Percentiles rank a stretch among this genome's conserved stretches.
Evolutionary conservation across 2,113 vertebrate genomes (phyloP).

Genomic region (Microcebus tavaratra): DNA sequence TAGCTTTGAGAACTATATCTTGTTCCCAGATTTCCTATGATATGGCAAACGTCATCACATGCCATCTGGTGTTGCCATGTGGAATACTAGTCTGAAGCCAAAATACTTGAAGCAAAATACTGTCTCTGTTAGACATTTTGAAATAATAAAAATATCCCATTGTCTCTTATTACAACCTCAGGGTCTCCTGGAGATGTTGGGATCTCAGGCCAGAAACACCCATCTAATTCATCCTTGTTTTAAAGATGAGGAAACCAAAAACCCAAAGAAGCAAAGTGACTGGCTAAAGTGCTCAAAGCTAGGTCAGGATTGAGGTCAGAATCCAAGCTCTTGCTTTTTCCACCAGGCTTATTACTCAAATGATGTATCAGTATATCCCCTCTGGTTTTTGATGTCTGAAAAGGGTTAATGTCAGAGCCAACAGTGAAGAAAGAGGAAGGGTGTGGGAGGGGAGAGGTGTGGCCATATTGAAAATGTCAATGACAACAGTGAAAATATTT

Average conservation of each 20-base stretch:
- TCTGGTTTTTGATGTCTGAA: slow-evolving; percentile 4
- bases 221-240: neutral
- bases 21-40: neutral
- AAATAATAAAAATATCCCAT: neutral
- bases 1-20: neutral
- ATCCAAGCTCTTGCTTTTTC: neutral
- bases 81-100: neutral
- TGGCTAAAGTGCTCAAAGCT: neutral
- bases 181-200: neutral
- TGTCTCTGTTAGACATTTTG: slow-evolving; percentile 10
- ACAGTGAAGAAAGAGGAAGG: neutral
- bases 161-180: neutral
- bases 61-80: neutral
- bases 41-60: neutral
- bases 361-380: neutral
- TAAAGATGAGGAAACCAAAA: slow-evolving; percentile 15
- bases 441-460: neutral
- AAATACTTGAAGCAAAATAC: neutral
- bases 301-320: neutral
- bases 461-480: neutral
- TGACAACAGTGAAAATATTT: neutral
- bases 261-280: neutral
- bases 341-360: neutral
- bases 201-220: neutral
- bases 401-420: neutral